phyloP scores from a whole-genome alignment of 2,888 invertebrate genomes.

The Byasa hedistus region DNA sequence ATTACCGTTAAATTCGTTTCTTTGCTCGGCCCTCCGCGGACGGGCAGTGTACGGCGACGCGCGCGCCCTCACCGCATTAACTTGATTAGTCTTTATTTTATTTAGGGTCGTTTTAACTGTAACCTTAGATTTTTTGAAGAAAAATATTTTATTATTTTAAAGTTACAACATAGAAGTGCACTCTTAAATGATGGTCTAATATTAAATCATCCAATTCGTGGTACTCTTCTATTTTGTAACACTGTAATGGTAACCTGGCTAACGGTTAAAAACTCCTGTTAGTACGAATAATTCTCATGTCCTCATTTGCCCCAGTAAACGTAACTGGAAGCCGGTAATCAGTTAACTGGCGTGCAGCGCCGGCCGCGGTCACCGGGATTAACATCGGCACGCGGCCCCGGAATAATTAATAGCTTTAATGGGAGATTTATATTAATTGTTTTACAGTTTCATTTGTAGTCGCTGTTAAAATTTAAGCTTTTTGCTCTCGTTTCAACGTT shows the following conservation, averaged over 20 bases:
- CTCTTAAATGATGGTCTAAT: too few relatives aligned
- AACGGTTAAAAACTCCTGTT: conserved; percentile 19
- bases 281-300: conserved; percentile 23
- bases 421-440: conserved; percentile 23
- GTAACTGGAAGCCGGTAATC: conserved; percentile 43
- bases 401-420: conserved; percentile 22
- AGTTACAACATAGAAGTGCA: too few relatives aligned
- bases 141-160: too few relatives aligned
- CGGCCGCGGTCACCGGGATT: conserved; percentile 47
- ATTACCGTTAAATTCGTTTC: conserved; percentile 29
- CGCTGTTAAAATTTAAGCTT: too few relatives aligned
- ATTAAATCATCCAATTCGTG: too few relatives aligned
- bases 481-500: too few relatives aligned
- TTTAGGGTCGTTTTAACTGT: too few relatives aligned
- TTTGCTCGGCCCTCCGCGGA: not conserved
- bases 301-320: conserved; percentile 19
- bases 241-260: conserved; percentile 4
- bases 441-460: not conserved
- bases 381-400: conserved; percentile 39
- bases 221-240: too few relatives aligned
- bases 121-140: too few relatives aligned
- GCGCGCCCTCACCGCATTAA: too few relatives aligned
- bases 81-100: too few relatives aligned
- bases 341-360: conserved; percentile 44
- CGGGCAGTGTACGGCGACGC: too few relatives aligned